phyloP scores from a whole-genome alignment of 2,888 invertebrate genomes.

The Laspeyria flexula region DNA sequence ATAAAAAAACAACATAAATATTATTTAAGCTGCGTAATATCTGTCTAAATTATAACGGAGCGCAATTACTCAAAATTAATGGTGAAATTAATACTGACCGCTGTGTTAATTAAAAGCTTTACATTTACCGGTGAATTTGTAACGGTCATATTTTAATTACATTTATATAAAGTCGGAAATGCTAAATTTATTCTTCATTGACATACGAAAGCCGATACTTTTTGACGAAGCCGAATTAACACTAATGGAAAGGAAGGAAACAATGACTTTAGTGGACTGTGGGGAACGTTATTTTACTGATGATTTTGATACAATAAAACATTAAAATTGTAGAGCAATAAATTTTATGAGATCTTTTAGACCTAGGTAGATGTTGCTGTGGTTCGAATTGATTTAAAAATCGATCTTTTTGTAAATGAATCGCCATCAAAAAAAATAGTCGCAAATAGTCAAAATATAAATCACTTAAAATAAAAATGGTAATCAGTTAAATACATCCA shows the following conservation, averaged over 20 bases:
- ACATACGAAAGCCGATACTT: conserved; percentile 35
- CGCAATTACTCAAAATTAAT: conserved; percentile 83
- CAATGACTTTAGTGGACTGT: conserved; percentile 8
- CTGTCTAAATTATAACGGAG: conserved; percentile 73
- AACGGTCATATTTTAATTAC: conserved; percentile 61
- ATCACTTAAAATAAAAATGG: no score
- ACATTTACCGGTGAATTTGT: conserved; percentile 67
- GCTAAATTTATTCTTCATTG: conserved; percentile 35
- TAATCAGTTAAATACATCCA: no score
- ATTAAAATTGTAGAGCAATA: no score
- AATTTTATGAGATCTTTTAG: no score
- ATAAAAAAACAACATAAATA: conserved; percentile 75
- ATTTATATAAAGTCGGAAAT: conserved; percentile 36
- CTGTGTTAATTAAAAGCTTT: conserved; percentile 80
- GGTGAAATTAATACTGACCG: conserved; percentile 84
- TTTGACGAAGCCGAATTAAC: conserved; percentile 26
- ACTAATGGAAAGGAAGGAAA: conserved; percentile 24
- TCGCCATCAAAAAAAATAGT: no score
- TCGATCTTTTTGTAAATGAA: no score
- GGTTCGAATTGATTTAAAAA: no score
- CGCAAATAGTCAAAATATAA: no score
- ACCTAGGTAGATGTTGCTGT: no score
- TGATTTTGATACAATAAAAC: no score
- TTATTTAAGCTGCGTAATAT: conserved; percentile 76
- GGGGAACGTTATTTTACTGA: no score